These are phyloP conservation scores for Paramisgurnus dabryanus DNA, from an alignment of 2,113 vertebrate species.

Conservation along the genomic window DNA sequence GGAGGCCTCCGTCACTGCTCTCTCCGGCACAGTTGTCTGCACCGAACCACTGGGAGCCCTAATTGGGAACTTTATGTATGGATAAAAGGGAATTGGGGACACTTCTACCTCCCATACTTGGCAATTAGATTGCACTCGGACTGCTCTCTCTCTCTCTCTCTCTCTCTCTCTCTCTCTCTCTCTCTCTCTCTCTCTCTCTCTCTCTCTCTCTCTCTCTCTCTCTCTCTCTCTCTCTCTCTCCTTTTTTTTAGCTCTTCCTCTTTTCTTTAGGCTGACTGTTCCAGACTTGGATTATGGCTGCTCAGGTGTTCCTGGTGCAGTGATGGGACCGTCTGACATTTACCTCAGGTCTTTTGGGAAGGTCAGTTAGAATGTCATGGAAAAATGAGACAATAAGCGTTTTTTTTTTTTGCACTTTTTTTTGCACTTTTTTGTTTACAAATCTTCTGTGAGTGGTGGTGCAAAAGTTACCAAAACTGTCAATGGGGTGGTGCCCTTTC, in stretches of 20 bases:
- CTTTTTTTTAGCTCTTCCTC: background rate
- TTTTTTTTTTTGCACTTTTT: too few relatives aligned
- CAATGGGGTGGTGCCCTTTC: too few relatives aligned
- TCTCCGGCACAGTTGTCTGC: background rate
- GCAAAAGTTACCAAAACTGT: too few relatives aligned
- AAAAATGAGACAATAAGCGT: background rate
- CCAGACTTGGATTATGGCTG: background rate
- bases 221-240: conserved; percentile 13
- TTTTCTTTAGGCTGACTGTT: background rate
- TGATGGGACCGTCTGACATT: background rate
- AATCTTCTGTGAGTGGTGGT: too few relatives aligned
- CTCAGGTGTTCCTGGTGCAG: background rate
- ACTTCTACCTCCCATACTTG: conserved; percentile 6
- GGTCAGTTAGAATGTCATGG: background rate
- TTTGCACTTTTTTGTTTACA: too few relatives aligned
- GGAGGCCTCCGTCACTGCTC: conserved; percentile 6
- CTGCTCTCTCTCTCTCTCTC: background rate
- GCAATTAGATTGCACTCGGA: conserved; percentile 32
- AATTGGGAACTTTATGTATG: conserved; percentile 27
- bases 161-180: background rate
- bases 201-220: too few relatives aligned
- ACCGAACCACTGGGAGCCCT: background rate
- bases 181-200: background rate
- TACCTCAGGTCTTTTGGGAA: conserved; percentile 5
- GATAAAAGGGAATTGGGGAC: conserved; percentile 1